Conservation (phyloP, 2,888 invertebrate genomes). For the Listrodromus nycthemerus region DNA sequence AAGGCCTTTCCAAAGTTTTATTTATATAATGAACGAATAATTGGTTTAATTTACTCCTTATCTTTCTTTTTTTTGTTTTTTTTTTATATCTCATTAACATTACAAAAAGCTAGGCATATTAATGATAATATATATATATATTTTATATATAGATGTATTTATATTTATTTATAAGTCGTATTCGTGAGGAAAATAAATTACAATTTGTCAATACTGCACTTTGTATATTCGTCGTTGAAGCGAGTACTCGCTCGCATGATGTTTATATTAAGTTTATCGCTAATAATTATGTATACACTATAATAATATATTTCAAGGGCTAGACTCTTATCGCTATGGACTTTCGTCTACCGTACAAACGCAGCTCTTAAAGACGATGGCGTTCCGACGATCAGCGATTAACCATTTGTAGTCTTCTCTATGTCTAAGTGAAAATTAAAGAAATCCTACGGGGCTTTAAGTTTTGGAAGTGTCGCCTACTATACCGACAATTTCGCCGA, state of each 20-base stretch:
- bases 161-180: slow-evolving; percentile 68
- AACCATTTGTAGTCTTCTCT: neutral
- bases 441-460: neutral
- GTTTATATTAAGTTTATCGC: slow-evolving; percentile 37
- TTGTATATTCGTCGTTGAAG: slow-evolving; percentile 78
- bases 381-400: neutral
- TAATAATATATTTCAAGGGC: slow-evolving; percentile 45
- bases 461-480: neutral
- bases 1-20: slow-evolving; percentile 79
- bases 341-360: slow-evolving; percentile 38
- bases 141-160: slow-evolving; percentile 60
- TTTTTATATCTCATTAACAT: slow-evolving; percentile 69
- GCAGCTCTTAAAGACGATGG: slow-evolving; percentile 41
- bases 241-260: slow-evolving; percentile 77
- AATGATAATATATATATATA: slow-evolving; percentile 70
- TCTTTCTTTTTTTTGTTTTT: slow-evolving; percentile 45
- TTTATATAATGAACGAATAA: slow-evolving; percentile 63
- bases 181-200: slow-evolving; percentile 83
- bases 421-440: neutral
- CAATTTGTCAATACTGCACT: slow-evolving; percentile 83
- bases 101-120: slow-evolving; percentile 74
- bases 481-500: neutral
- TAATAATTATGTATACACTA: slow-evolving; percentile 9
- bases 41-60: slow-evolving; percentile 25
- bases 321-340: slow-evolving; percentile 52